A percentile compares a stretch with the other conserved stretches of the same genome.
Evolutionary conservation across 2,797 vertebrate genomes (phyloP).

Genomic region (Zalophus californianus): DNA sequence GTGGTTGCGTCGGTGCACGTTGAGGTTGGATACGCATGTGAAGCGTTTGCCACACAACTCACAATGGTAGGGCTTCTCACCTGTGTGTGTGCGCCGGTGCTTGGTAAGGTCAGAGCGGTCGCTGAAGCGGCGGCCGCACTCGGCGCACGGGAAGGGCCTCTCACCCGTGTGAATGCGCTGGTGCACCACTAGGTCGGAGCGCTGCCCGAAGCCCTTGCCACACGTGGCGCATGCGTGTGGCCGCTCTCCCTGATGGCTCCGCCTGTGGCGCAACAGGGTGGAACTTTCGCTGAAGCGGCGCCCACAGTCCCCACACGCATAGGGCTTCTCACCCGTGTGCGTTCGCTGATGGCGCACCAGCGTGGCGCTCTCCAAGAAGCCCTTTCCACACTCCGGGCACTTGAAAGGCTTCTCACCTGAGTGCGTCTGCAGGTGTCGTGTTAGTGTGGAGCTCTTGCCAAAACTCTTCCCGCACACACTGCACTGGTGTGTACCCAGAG

Average conservation of each 20-base stretch:
- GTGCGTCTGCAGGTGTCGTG: slow-evolving; percentile 60
- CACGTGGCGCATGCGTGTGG: slow-evolving; percentile 58
- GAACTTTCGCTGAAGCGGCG: slow-evolving; percentile 73
- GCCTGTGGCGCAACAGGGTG: slow-evolving; percentile 57
- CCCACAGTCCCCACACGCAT: slow-evolving; percentile 19
- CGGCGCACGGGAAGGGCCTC: slow-evolving; percentile 92
- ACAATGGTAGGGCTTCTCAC: slow-evolving; percentile 70
- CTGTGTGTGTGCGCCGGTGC: slow-evolving; percentile 58
- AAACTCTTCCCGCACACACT: slow-evolving; percentile 65
- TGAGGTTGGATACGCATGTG: slow-evolving; percentile 68
- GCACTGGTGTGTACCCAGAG: not conserved
- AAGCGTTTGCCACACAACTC: slow-evolving; percentile 67
- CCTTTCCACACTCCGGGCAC: slow-evolving; percentile 63
- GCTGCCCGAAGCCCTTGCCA: slow-evolving; percentile 70
- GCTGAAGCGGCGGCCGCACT: slow-evolving; percentile 71
- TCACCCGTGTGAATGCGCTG: slow-evolving; percentile 93
- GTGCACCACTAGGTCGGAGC: slow-evolving; percentile 68
- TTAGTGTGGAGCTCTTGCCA: slow-evolving; percentile 52
- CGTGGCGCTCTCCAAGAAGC: slow-evolving; percentile 71
- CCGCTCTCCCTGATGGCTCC: slow-evolving; percentile 65
- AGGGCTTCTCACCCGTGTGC: slow-evolving; percentile 68
- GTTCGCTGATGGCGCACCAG: slow-evolving; percentile 62
- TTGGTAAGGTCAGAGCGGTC: slow-evolving; percentile 74
- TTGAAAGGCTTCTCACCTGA: slow-evolving; percentile 64
- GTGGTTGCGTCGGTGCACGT: slow-evolving; percentile 66